A percentile compares a stretch with the other conserved stretches of the same genome.
These are phyloP conservation scores for zebrafish (Danio rerio) DNA, from an alignment of 2,113 vertebrate genomes.

Conservation along the genomic window GRCz12tu NC_133179.1:13982501-13983000, in stretches of 20 bases:
- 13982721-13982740: constrained; percentile 1
- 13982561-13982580: constrained; percentile 39
- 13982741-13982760: constrained; percentile 21
- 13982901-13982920: no score
- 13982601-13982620: constrained; percentile 47
- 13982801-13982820: no score
- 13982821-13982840: no score
- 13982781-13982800: not conserved
- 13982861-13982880: no score
- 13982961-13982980: no score
- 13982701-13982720: not conserved
- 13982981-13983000: no score
- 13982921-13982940: no score
- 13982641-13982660: constrained; percentile 38
- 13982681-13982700: constrained; percentile 15
- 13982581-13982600: constrained; percentile 47
- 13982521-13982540: constrained; percentile 32
- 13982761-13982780: constrained; percentile 40
- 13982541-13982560: constrained; percentile 37
- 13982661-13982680: constrained; percentile 42
- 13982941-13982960: no score
- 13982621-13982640: constrained; percentile 50
- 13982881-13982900: no score
- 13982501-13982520: constrained; percentile 46
- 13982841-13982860: no score